A percentile compares a stretch with the other conserved stretches of the same genome.
Evolutionary conservation across 2,888 invertebrate genomes (phyloP).

Genomic region (Polydrusus tereticollis): DNA sequence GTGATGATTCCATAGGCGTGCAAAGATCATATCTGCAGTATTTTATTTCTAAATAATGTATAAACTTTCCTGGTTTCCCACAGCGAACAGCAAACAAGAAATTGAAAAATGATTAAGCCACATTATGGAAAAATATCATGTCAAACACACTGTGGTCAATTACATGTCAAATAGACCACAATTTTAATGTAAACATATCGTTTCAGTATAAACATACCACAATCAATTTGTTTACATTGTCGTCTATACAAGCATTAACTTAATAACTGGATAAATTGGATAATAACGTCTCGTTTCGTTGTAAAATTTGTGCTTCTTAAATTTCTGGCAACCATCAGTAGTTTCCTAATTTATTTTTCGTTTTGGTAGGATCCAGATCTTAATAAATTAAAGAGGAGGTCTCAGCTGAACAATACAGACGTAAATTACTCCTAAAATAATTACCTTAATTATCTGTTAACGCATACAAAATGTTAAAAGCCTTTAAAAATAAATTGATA

Average conservation of each 20-base stretch:
- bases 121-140: not conserved
- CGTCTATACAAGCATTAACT: not conserved
- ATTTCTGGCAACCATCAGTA: not conserved
- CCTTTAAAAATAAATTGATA: not conserved
- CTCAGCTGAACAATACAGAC: not conserved
- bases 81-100: not conserved
- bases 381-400: not conserved
- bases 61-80: too few species aligned
- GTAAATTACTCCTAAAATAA: not conserved
- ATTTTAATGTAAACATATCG: constrained; percentile 27
- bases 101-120: not conserved
- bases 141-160: constrained; percentile 29
- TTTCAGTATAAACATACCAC: constrained; percentile 26
- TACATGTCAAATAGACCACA: constrained; percentile 24
- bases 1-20: not conserved
- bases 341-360: not conserved
- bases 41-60: not conserved
- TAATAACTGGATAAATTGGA: not conserved
- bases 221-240: constrained; percentile 18
- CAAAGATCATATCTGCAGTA: not conserved
- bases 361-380: not conserved
- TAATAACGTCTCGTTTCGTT: not conserved
- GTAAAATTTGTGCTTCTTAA: not conserved
- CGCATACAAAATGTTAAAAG: not conserved
- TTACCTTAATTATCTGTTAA: not conserved